Conservation (phyloP, 2,113 vertebrate species). For the Rhabdornis inornatus region DNA sequence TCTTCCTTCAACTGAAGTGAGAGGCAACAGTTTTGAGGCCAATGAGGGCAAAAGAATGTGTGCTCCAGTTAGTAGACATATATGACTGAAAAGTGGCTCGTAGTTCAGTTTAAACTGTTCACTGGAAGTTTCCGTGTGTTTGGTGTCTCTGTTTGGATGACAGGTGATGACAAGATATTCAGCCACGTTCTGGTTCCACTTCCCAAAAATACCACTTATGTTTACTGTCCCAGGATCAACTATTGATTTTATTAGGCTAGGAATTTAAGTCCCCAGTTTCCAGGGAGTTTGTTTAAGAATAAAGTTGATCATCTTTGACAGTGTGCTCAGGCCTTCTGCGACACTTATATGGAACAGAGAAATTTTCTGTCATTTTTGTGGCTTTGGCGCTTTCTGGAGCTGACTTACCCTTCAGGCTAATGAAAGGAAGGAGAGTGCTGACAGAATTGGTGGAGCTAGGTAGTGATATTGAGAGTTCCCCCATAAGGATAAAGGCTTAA, state of each 20-base stretch:
- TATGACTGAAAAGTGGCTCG: neutral
- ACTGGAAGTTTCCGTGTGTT: neutral
- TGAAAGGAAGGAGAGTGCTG: neutral
- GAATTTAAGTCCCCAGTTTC: neutral
- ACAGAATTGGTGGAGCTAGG: neutral
- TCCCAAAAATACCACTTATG: neutral
- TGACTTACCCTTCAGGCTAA: neutral
- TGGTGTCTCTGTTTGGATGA: neutral
- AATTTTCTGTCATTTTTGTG: neutral
- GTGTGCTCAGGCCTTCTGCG: neutral
- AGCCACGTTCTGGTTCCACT: neutral
- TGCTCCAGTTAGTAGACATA: neutral
- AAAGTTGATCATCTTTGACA: neutral
- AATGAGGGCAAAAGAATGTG: neutral
- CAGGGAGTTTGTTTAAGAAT: neutral
- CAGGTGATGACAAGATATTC: neutral
- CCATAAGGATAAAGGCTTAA: neutral
- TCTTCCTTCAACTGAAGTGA: neutral
- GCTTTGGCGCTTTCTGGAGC: neutral
- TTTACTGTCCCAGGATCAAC: neutral
- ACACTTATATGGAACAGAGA: neutral
- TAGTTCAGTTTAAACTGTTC: neutral
- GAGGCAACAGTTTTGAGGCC: neutral
- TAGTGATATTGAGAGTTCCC: neutral
- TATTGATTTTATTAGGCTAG: neutral